Base-by-base conservation (phyloP, 2,888 invertebrate species). In the Drosophila anomalipes region DNA sequence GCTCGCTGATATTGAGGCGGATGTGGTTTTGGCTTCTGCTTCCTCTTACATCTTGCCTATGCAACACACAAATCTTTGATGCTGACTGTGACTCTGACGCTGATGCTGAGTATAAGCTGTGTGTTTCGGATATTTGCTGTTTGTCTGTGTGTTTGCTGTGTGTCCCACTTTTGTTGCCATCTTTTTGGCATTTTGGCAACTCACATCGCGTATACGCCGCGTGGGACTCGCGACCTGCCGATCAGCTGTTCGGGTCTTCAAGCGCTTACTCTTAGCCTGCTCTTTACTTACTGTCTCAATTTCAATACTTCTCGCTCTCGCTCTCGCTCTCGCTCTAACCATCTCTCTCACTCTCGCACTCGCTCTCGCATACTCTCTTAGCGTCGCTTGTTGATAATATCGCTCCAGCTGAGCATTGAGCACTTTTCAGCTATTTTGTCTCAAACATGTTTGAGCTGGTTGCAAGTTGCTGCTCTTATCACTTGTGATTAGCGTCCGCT, bases 371-470 rank as follows among this genome's bases (percentile, higher is more conserved):
- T 2, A 41, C 26, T n/a, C 28, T 51, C 28, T 30, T 28, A n/a
- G 39, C 19, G 47, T 16, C 16, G 47, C 47, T 16, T n/a, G 35
- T 9, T 28, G 56, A 10, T 6, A 28, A 51, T 28, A 28, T 35
- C 35, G 19, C 65, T 66, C 64, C 78, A 60, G 37, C 26, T 28
- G 26, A n/a, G 10, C 63, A 51, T 77, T 81, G 82, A 82, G 82
- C 47, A 71, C 53, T 51, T 72, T 84, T 74, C 28, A 35, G 32
- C 65, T 9, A 16, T 74, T 84, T 80, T 64, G 51, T 54, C 77
- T 83, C 77, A 67, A 83, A 83, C 83, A 84, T 83, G 83, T 84
- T 84, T 26, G 84, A 84, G 39, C 37, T 51, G 72, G 71, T 68
- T 81, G 80, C 70, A 65, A 65, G 77, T 52, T 67, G 73, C 58